Conservation (phyloP, 2,888 invertebrate species). For the Craniophora ligustri region DNA sequence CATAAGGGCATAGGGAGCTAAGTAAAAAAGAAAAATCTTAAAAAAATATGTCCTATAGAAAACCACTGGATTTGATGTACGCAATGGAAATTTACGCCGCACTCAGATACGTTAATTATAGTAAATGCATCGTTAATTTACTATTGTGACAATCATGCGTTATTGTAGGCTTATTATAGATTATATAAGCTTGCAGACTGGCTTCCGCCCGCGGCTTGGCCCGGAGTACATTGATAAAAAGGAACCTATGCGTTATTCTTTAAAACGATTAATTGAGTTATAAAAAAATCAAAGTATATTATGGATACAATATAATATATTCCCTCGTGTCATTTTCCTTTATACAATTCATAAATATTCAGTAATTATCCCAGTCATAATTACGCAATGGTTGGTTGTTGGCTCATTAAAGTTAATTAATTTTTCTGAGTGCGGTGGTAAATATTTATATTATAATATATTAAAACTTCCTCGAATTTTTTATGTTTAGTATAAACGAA, state of each 20-base stretch:
- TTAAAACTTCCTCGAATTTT: constrained; percentile 54
- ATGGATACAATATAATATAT: no score
- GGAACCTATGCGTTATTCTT: no score
- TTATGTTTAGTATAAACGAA: constrained; percentile 29
- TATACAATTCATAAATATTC: not conserved
- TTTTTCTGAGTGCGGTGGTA: constrained; percentile 1
- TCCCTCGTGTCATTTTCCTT: no score
- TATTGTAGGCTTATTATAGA: no score
- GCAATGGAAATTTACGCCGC: constrained; percentile 5
- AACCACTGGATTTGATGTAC: constrained; percentile 28
- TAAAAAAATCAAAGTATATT: no score
- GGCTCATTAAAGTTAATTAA: not conserved
- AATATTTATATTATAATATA: constrained; percentile 42
- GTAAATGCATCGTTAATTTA: not conserved
- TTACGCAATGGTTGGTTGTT: not conserved
- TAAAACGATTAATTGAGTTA: no score
- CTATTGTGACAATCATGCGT: not conserved
- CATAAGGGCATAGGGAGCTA: constrained; percentile 28
- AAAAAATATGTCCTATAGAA: constrained; percentile 31
- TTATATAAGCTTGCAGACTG: no score
- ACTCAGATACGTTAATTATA: not conserved
- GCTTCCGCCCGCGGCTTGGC: no score
- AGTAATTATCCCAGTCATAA: not conserved
- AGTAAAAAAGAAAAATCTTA: constrained; percentile 20
- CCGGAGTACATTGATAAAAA: no score